Base-by-base conservation (phyloP, 2,888 invertebrate genomes). In the Lysandra coridon region DNA sequence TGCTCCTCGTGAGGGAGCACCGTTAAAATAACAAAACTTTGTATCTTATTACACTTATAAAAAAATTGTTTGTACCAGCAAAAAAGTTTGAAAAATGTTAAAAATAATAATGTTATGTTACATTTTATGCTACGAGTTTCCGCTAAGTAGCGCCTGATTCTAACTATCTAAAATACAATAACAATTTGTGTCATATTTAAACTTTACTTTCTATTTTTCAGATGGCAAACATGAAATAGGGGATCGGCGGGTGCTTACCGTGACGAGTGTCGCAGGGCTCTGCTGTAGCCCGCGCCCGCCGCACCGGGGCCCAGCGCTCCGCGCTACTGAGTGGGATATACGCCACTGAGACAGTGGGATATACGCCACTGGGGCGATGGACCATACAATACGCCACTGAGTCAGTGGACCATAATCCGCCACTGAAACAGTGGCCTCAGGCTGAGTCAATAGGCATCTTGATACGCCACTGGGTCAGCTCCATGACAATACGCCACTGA, bases 221-320 rank as follows among this genome's bases (percentile, higher is more conserved):
- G 94, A 84, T 94, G 94, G 94, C 94, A 94, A 86, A 94, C 94
- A 91, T 94, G 94, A 94, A 94, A 94, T 83, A 92, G 92, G 94
- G 93, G 93, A 75, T 87, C 86, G 81, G 88, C 91, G 89, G 92
- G 93, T 85, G 90, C 89, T 53, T 91, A 92, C 85, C 89, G 93
- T 82, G 93, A 92, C 85, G 93, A 92, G 84, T 90, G 92, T 80
- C 89, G 92, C 37, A 90, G 92, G 80, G 90, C 92, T 85, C 88
- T 93, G 83, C 92, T 93, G 90, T 93, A 93, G 92, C 89, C 80
- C 80, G 78, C 80, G 74, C 80, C 81, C 73, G 73, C 79, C 60
- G 73, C 60, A 5, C 74, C 62, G 44, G 37, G 30, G 73, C 73
- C 57, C 73, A 60, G 57, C 30, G 30, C 75, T 17, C 30, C 76